These are phyloP conservation scores for Hypomesus transpacificus DNA, from an alignment of 2,113 vertebrate species.

Conservation along the genomic window DNA sequence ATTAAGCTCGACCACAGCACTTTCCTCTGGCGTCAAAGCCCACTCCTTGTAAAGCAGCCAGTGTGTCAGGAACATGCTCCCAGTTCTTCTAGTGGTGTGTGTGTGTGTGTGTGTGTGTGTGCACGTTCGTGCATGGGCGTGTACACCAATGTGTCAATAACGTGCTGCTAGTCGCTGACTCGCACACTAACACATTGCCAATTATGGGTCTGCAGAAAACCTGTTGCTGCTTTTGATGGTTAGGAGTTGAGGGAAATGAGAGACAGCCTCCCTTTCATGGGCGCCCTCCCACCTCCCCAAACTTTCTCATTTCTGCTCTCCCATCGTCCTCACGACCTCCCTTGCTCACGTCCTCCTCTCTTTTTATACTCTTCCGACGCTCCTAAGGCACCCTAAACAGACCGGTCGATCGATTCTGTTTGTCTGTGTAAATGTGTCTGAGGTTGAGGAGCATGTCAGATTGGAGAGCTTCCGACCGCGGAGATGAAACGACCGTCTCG, in stretches of 20 bases:
- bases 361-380: too few species aligned
- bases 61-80: slow-evolving; percentile 20
- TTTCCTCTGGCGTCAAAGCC: slow-evolving; percentile 25
- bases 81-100: slow-evolving; percentile 10
- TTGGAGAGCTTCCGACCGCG: slow-evolving; percentile 34
- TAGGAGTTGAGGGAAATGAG: slow-evolving; percentile 36
- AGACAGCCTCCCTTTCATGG: slow-evolving; percentile 14
- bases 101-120: not conserved
- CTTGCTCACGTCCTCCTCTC: not conserved
- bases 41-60: slow-evolving; percentile 17
- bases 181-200: slow-evolving; percentile 24
- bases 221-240: slow-evolving; percentile 22
- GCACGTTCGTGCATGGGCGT: not conserved
- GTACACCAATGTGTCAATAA: not conserved
- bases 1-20: slow-evolving; percentile 8
- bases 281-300: not conserved
- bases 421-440: too few species aligned
- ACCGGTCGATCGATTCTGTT: too few species aligned
- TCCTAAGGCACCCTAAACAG: too few species aligned
- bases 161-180: slow-evolving; percentile 2
- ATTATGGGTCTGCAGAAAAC: slow-evolving; percentile 34
- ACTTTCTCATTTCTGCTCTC: not conserved
- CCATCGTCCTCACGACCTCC: accelerated
- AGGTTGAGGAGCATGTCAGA: slow-evolving; percentile 11
- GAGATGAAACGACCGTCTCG: slow-evolving; percentile 15